These are phyloP conservation scores for Willisornis vidua DNA, from an alignment of 2,113 vertebrate genomes.

Conservation along the genomic window DNA sequence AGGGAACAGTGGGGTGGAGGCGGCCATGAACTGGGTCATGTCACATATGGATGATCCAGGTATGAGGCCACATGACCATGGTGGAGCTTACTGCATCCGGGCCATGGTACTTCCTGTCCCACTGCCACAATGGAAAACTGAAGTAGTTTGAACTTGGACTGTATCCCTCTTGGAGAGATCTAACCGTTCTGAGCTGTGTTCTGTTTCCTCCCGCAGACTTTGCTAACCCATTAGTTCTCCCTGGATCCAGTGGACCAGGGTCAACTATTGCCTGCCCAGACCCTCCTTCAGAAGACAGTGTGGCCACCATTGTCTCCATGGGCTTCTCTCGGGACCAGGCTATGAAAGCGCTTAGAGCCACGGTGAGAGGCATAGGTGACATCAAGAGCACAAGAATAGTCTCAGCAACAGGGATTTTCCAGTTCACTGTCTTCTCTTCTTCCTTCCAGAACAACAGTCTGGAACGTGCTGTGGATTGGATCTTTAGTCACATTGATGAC, in stretches of 20 bases:
- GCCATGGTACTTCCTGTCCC: neutral
- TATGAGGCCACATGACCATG: slow-evolving; percentile 23
- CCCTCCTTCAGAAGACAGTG: slow-evolving; percentile 91
- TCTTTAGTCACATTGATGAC: slow-evolving; percentile 97
- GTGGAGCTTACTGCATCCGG: neutral
- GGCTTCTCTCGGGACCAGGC: slow-evolving; percentile 98
- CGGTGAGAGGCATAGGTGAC: slow-evolving; percentile 71
- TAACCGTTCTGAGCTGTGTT: neutral
- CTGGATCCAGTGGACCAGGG: slow-evolving; percentile 87
- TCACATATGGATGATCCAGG: slow-evolving; percentile 98
- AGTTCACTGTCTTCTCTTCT: neutral
- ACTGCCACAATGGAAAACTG: neutral
- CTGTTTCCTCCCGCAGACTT: slow-evolving; percentile 83
- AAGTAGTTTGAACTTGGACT: neutral
- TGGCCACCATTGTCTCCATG: slow-evolving; percentile 97
- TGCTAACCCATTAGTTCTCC: slow-evolving; percentile 89
- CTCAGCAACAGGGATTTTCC: neutral
- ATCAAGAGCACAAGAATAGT: neutral
- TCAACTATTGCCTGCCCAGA: slow-evolving; percentile 81
- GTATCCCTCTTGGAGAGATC: neutral
- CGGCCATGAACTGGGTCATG: slow-evolving; percentile 99
- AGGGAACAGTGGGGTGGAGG: slow-evolving; percentile 93
- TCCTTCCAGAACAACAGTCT: slow-evolving; percentile 87
- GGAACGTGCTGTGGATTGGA: slow-evolving; percentile 97
- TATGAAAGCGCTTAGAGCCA: slow-evolving; percentile 92